Evolutionary conservation across 1,140 invertebrate genomes (phyloP).

Genomic region (Anadara kagoshimensis): DNA sequence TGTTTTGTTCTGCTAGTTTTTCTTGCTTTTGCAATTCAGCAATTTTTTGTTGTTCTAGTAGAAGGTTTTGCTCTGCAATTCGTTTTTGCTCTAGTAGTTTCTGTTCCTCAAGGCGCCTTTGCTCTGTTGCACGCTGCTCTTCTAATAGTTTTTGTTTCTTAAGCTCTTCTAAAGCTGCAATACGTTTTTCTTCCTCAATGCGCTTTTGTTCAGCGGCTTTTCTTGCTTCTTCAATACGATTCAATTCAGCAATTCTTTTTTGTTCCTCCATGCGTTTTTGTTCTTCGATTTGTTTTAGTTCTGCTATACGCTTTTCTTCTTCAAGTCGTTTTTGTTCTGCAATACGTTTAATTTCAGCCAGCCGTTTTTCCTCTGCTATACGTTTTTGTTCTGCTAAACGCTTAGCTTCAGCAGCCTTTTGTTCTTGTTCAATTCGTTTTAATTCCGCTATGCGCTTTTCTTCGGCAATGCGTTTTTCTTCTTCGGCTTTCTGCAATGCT

Average conservation of each 20-base stretch:
- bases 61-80: neutral
- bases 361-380: neutral
- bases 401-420: neutral
- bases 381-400: slow-evolving; percentile 4
- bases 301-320: slow-evolving; percentile 19
- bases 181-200: neutral
- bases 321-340: slow-evolving; percentile 23
- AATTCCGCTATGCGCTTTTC: neutral
- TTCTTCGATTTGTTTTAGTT: slow-evolving; percentile 24
- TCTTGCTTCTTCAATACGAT: slow-evolving; percentile 15
- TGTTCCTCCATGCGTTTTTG: slow-evolving; percentile 25
- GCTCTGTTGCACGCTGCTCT: neutral
- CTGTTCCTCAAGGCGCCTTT: neutral
- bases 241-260: slow-evolving; percentile 20
- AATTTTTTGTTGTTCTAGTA: too few species aligned
- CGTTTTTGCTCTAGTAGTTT: too few species aligned
- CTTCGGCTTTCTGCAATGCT: slow-evolving; percentile 1
- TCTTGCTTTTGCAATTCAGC: too few species aligned
- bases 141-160: neutral
- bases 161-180: neutral
- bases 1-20: too few species aligned
- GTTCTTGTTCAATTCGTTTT: neutral
- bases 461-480: neutral
- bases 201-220: neutral
- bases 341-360: slow-evolving; percentile 13